Conservation (phyloP, 2,888 invertebrate genomes). For the Drosophila mimetica region DNA sequence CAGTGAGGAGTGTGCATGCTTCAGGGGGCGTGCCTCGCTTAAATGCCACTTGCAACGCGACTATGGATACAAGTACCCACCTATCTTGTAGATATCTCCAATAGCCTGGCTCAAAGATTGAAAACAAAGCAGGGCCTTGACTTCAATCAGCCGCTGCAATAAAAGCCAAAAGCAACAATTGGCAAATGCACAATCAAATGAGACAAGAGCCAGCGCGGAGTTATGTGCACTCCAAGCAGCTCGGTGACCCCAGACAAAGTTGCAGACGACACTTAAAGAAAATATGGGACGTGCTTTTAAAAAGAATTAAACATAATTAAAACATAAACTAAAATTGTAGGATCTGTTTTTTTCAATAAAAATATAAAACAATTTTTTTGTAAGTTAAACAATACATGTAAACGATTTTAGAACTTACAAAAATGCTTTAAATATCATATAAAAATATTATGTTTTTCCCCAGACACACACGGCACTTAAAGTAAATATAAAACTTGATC, state of each 20-base stretch:
- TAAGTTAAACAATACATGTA: no score
- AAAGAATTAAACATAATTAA: no score
- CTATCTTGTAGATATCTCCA: constrained; percentile 37
- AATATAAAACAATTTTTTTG: no score
- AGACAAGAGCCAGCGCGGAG: constrained; percentile 53
- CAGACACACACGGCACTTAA: no score
- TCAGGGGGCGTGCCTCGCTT: constrained; percentile 27
- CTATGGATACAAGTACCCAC: neutral
- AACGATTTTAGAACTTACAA: no score
- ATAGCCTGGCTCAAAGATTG: constrained; percentile 50
- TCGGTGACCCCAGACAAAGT: constrained; percentile 64
- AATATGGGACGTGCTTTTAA: neutral
- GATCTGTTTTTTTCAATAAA: no score
- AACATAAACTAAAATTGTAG: no score
- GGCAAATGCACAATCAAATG: constrained; percentile 67
- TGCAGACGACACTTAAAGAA: constrained; percentile 35
- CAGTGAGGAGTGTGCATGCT: constrained; percentile 16
- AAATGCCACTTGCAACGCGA: constrained; percentile 40
- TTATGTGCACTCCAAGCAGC: constrained; percentile 72
- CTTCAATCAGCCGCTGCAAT: constrained; percentile 56
- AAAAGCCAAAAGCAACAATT: constrained; percentile 46
- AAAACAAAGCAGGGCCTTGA: constrained; percentile 73
- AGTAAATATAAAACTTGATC: no score
- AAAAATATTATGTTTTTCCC: no score
- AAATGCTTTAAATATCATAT: no score